Conservation (phyloP, 2,797 vertebrate genomes). For the Onychomys torridus region DNA sequence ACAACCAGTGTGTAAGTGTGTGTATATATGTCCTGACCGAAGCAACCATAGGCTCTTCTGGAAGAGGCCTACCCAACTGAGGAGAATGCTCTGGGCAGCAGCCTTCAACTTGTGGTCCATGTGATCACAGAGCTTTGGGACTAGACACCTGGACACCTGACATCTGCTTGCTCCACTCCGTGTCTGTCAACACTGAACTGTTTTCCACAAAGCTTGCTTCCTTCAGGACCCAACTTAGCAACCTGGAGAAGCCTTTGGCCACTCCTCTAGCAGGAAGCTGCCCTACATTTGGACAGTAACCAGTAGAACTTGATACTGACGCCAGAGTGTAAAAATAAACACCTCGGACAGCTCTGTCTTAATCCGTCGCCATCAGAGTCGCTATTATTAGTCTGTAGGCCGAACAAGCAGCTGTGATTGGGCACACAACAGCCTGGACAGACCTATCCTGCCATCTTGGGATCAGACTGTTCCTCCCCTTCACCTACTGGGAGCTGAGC, state of each 20-base stretch:
- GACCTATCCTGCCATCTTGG: constrained; percentile 68
- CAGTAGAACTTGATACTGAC: constrained; percentile 84
- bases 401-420: constrained; percentile 69
- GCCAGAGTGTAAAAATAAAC: constrained; percentile 84
- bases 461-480: constrained; percentile 56
- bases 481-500: constrained; percentile 44
- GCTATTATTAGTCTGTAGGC: constrained; percentile 82
- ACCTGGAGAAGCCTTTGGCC: constrained; percentile 64
- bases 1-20: neutral
- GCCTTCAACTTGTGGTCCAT: neutral
- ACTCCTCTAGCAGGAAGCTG: constrained; percentile 75
- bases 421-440: constrained; percentile 76
- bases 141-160: neutral
- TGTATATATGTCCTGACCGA: neutral
- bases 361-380: constrained; percentile 77
- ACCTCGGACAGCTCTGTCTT: constrained; percentile 81
- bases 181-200: constrained; percentile 19
- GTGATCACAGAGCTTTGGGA: neutral
- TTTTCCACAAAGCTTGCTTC: constrained; percentile 59
- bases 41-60: neutral
- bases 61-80: neutral
- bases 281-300: constrained; percentile 82
- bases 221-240: constrained; percentile 50
- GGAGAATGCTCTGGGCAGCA: neutral
- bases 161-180: neutral